phyloP scores from a whole-genome alignment of 2,888 invertebrate genomes.

The Cantharis rustica region DNA sequence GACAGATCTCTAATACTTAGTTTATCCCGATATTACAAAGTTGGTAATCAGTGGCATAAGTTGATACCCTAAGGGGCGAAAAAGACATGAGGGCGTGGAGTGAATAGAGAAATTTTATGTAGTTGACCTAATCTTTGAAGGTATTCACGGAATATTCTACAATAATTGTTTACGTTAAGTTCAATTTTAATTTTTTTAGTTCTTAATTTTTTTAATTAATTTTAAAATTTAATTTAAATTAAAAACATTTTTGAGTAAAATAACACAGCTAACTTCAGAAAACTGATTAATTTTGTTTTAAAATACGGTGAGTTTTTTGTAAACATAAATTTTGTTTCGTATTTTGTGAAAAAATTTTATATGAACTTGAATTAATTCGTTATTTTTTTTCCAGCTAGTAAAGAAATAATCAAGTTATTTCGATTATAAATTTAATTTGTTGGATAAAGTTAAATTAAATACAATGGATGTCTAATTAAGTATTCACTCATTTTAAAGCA shows the following conservation, averaged over 20 bases:
- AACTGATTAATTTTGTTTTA: neutral
- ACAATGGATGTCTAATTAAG: neutral
- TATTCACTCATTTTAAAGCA: neutral
- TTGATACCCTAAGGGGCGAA: neutral
- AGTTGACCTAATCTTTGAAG: too few relatives aligned
- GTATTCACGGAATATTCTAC: too few relatives aligned
- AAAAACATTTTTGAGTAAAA: too few relatives aligned
- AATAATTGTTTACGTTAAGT: too few relatives aligned
- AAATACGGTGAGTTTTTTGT: neutral
- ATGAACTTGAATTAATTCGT: neutral
- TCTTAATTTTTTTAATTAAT: too few relatives aligned
- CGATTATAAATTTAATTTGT: neutral
- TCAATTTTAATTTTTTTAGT: too few relatives aligned
- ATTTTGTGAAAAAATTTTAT: neutral
- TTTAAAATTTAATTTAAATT: too few relatives aligned
- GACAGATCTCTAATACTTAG: neutral
- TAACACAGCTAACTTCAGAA: neutral
- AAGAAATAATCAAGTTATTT: neutral
- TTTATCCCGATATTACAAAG: neutral
- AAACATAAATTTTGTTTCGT: neutral
- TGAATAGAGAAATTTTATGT: too few relatives aligned
- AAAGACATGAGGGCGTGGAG: neutral
- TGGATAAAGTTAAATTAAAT: neutral
- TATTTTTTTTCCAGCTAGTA: neutral
- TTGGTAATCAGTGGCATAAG: neutral